Conservation (phyloP, 2,113 vertebrate genomes). For the Anolis sagrei region DNA sequence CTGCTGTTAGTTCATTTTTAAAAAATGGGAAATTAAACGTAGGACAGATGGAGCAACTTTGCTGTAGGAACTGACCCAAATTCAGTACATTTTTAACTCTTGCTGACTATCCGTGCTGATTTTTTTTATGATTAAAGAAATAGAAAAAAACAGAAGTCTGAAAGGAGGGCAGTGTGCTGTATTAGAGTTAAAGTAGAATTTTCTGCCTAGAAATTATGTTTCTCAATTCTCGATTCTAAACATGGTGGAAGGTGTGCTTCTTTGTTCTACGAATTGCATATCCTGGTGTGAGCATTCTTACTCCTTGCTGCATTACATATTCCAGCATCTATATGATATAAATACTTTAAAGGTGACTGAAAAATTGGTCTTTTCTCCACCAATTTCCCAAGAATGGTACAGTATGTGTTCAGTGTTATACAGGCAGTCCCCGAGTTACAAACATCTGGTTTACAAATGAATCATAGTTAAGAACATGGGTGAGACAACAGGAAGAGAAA, state of each 20-base stretch:
- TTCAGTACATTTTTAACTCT: neutral
- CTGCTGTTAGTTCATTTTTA: neutral
- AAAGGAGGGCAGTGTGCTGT: neutral
- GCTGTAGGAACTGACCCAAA: neutral
- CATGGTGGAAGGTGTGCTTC: neutral
- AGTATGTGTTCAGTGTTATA: no score
- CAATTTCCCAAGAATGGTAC: no score
- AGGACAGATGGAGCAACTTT: conserved; percentile 7
- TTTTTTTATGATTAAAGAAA: neutral
- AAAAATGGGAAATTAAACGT: conserved; percentile 38
- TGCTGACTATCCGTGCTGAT: neutral
- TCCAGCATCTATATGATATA: neutral
- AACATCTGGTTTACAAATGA: no score
- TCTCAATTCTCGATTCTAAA: no score
- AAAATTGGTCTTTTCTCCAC: neutral
- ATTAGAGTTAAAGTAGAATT: neutral
- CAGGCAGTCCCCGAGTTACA: no score
- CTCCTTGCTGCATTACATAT: neutral
- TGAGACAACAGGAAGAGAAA: no score
- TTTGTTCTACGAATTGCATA: neutral
- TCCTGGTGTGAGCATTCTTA: neutral
- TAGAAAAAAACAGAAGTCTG: neutral
- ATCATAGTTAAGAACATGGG: no score
- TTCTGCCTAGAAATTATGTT: neutral
- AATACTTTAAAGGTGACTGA: neutral